A percentile compares a stretch with the other conserved stretches of the same genome.
These are phyloP conservation scores for Volucella inanis DNA, from an alignment of 2,888 invertebrate species.

Conservation along the genomic window DNA sequence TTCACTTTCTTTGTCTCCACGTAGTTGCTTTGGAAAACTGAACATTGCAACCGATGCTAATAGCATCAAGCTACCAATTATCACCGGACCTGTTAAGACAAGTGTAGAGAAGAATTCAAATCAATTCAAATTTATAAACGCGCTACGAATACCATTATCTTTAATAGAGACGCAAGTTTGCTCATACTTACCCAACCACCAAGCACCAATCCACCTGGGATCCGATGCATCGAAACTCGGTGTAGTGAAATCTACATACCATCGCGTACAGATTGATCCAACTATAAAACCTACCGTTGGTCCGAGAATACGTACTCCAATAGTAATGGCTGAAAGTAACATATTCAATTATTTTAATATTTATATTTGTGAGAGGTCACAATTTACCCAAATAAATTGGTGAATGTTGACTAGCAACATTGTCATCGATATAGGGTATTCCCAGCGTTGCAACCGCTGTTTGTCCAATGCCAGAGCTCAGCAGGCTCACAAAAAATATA, in stretches of 20 bases:
- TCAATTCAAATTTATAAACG: background rate
- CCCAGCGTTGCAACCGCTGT: conserved; percentile 96
- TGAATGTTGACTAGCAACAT: conserved; percentile 95
- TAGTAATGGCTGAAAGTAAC: conserved; percentile 90
- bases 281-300: conserved; percentile 95
- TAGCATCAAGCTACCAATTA: conserved; percentile 92
- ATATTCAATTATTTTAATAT: conserved; percentile 5
- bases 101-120: background rate
- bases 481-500: conserved; percentile 93
- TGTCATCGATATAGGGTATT: conserved; percentile 96
- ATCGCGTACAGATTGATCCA: conserved; percentile 93
- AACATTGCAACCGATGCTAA: conserved; percentile 94
- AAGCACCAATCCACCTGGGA: conserved; percentile 97
- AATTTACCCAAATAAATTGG: conserved; percentile 93
- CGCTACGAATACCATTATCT: background rate
- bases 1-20: conserved; percentile 81
- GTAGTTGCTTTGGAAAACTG: conserved; percentile 93
- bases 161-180: background rate
- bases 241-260: conserved; percentile 92
- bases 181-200: conserved; percentile 89
- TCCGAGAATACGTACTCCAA: conserved; percentile 94
- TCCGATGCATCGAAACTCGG: conserved; percentile 91
- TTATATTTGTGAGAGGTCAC: background rate
- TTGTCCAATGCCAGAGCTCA: conserved; percentile 95
- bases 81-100: conserved; percentile 88